A percentile compares a stretch with the other conserved stretches of the same genome.
These are phyloP conservation scores for Thymelicus acteon DNA, from an alignment of 2,888 invertebrate genomes.

Conservation along the genomic window DNA sequence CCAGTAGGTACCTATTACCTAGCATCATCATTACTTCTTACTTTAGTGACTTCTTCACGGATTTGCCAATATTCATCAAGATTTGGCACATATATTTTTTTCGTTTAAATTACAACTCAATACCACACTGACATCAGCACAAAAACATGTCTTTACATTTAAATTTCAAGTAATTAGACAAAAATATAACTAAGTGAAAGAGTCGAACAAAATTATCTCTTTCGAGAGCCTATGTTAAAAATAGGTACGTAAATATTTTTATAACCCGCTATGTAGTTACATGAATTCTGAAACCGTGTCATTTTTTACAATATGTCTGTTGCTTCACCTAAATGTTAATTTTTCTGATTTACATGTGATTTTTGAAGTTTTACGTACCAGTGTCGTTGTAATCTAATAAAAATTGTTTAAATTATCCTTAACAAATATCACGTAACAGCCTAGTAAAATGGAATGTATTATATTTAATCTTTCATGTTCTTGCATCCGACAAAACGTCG, in stretches of 20 bases:
- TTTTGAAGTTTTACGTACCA: too few species aligned
- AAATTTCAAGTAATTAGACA: conserved; percentile 11
- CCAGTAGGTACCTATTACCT: too few species aligned
- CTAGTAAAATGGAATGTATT: neutral
- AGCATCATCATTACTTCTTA: neutral
- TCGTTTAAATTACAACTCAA: neutral
- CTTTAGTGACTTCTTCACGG: neutral
- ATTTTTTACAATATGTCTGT: conserved; percentile 2
- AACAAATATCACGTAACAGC: neutral
- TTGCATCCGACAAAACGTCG: too few species aligned
- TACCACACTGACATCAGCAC: conserved; percentile 18
- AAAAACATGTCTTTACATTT: conserved; percentile 5
- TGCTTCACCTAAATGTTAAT: conserved; percentile 2
- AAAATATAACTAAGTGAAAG: neutral
- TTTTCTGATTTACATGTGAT: too few species aligned
- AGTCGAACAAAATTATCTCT: neutral
- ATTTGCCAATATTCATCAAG: neutral
- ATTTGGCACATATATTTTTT: conserved; percentile 20
- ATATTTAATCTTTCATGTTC: too few species aligned
- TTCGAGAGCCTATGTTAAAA: neutral
- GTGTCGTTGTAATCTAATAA: too few species aligned
- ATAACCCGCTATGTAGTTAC: conserved; percentile 18
- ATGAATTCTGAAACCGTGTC: conserved; percentile 33
- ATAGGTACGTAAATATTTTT: conserved; percentile 2
- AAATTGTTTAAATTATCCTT: too few species aligned